Percentiles rank a stretch among this genome's conserved stretches.
Conservation (phyloP, 1,140 invertebrate species). For the Ctenoplectra terminalis region DNA sequence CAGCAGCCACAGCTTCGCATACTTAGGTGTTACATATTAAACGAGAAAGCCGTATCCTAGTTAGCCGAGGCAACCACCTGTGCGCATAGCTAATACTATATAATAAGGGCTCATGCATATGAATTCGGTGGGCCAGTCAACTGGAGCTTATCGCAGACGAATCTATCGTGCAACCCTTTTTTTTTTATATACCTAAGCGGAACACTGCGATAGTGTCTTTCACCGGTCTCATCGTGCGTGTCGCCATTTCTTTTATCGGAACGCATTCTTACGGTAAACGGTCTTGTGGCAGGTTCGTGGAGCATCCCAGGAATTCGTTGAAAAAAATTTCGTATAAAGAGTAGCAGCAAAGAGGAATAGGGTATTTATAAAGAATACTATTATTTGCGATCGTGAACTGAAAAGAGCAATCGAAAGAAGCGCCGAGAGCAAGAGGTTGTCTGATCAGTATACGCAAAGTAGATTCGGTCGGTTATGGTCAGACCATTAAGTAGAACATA, state of each 20-base stretch:
- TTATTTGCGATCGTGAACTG: too few relatives aligned
- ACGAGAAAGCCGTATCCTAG: conserved; percentile 58
- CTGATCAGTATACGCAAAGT: neutral
- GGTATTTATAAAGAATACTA: too few relatives aligned
- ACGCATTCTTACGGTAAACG: conserved; percentile 25
- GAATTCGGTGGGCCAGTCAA: conserved; percentile 78
- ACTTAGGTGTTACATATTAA: conserved; percentile 67
- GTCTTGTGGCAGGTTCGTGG: neutral
- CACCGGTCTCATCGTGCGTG: conserved; percentile 35
- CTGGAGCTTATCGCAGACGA: conserved; percentile 69
- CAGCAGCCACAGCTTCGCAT: conserved; percentile 51
- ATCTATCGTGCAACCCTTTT: conserved; percentile 79
- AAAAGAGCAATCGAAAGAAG: too few relatives aligned
- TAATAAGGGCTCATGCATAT: conserved; percentile 82
- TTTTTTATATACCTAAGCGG: conserved; percentile 66
- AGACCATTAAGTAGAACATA: neutral
- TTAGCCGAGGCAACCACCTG: conserved; percentile 78
- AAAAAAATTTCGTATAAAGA: too few relatives aligned
- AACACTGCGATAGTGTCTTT: conserved; percentile 48
- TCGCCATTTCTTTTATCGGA: conserved; percentile 15
- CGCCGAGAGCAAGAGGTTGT: neutral
- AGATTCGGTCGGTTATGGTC: neutral
- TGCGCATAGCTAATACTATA: conserved; percentile 81
- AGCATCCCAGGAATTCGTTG: neutral
- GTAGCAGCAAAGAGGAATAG: too few relatives aligned